phyloP scores from a whole-genome alignment of 2,888 invertebrate species.

The Plebejus melissa region DNA sequence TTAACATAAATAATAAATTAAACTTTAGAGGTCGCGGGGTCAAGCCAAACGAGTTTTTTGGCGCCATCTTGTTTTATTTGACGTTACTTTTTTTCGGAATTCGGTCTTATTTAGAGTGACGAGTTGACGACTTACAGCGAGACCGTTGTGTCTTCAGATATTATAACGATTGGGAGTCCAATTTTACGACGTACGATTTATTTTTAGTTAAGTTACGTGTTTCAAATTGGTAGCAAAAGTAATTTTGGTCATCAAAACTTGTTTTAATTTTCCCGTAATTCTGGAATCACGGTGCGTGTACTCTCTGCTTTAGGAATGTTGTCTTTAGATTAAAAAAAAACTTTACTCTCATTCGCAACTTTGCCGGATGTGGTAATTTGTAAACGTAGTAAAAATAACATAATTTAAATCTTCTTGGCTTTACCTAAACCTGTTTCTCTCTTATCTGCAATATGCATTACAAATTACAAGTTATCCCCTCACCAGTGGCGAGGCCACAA shows the following conservation, averaged over 20 bases:
- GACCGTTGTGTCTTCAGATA: neutral
- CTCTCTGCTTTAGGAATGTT: neutral
- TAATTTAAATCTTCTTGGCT: neutral
- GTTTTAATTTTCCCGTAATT: neutral
- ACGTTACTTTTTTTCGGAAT: neutral
- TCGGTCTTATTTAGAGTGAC: neutral
- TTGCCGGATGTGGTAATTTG: neutral
- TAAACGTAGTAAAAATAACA: neutral
- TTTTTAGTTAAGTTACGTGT: neutral
- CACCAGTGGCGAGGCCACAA: too few relatives aligned
- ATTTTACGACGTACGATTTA: neutral
- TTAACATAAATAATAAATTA: constrained; percentile 9
- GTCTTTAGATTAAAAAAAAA: neutral
- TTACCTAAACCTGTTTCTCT: neutral
- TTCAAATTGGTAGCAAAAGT: neutral
- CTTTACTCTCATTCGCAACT: neutral
- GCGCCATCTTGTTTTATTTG: constrained; percentile 19
- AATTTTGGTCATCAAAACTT: neutral
- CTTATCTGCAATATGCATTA: neutral
- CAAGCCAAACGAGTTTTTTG: constrained; percentile 1
- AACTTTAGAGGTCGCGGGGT: constrained; percentile 8
- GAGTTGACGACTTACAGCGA: neutral
- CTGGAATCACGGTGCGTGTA: neutral
- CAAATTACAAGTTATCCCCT: neutral
- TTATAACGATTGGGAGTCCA: neutral